phyloP scores from a whole-genome alignment of 2,888 invertebrate species.

The Synanthedon tipuliformis region DNA sequence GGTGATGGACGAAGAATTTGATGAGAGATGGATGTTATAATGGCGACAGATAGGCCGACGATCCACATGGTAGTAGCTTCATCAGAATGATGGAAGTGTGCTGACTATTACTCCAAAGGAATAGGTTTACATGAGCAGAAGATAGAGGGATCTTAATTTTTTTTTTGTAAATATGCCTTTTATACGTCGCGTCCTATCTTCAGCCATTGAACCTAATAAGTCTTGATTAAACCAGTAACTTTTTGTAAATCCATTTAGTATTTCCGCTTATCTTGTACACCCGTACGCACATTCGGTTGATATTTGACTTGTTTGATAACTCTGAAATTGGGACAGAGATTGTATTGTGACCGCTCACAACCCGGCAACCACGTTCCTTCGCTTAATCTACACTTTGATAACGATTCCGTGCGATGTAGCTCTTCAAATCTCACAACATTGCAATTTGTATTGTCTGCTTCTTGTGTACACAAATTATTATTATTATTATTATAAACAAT shows the following conservation, averaged over 20 bases:
- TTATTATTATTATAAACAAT: too few relatives aligned
- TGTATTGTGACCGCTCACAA: conserved; percentile 31
- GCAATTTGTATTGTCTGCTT: not conserved
- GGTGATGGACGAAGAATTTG: too few relatives aligned
- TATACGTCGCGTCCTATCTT: too few relatives aligned
- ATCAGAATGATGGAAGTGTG: too few relatives aligned
- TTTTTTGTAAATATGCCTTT: too few relatives aligned
- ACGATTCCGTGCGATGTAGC: conserved; percentile 8
- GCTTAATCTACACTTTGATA: conserved; percentile 16
- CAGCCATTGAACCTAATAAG: not conserved
- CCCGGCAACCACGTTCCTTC: conserved; percentile 11
- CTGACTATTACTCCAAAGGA: too few relatives aligned
- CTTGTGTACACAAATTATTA: not conserved
- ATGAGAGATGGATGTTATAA: too few relatives aligned
- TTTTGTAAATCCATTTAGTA: conserved; percentile 11
- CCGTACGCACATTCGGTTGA: conserved; percentile 26
- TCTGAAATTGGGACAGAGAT: conserved; percentile 51
- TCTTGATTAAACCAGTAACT: not conserved
- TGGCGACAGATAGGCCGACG: too few relatives aligned
- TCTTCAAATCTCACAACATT: not conserved
- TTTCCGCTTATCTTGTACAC: conserved; percentile 24
- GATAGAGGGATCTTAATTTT: too few relatives aligned
- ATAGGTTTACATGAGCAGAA: too few relatives aligned
- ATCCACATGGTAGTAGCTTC: too few relatives aligned
- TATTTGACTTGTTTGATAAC: conserved; percentile 54